These are phyloP conservation scores for Ailurus styani DNA, from an alignment of 2,113 vertebrate genomes.

Conservation along the genomic window DNA sequence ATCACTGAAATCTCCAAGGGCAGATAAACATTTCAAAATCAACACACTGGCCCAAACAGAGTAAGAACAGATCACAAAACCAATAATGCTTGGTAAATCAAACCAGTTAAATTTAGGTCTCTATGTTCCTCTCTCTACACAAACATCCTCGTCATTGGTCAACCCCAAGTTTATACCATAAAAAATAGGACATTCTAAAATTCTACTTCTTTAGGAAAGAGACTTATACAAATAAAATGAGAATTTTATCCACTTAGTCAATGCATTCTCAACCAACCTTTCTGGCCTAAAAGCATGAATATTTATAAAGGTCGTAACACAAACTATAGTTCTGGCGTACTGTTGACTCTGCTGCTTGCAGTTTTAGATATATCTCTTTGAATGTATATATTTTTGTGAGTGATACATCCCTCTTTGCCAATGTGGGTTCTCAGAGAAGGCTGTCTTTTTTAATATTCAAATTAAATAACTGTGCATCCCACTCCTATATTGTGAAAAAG, in stretches of 20 bases:
- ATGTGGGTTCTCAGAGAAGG: neutral
- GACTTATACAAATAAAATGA: neutral
- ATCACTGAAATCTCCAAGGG: conserved; percentile 42
- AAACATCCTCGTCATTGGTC: neutral
- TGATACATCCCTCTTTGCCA: neutral
- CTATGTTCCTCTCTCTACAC: neutral
- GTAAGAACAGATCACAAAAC: conserved; percentile 31
- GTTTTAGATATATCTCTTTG: neutral
- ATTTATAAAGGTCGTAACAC: neutral
- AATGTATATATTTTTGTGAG: neutral
- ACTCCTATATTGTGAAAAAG: neutral
- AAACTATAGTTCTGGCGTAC: neutral
- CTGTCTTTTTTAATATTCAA: neutral
- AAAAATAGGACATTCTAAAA: neutral
- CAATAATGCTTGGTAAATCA: conserved; percentile 8
- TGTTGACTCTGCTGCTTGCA: neutral
- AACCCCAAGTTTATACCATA: neutral
- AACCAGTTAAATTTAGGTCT: conserved; percentile 18
- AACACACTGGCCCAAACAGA: conserved; percentile 18
- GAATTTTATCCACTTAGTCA: neutral
- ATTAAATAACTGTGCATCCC: neutral
- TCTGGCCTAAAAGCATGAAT: neutral
- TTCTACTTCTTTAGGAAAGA: neutral
- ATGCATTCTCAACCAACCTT: neutral
- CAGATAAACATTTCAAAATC: conserved; percentile 52